phyloP scores from a whole-genome alignment of 1,140 invertebrate genomes.

The Periplaneta americana region DNA sequence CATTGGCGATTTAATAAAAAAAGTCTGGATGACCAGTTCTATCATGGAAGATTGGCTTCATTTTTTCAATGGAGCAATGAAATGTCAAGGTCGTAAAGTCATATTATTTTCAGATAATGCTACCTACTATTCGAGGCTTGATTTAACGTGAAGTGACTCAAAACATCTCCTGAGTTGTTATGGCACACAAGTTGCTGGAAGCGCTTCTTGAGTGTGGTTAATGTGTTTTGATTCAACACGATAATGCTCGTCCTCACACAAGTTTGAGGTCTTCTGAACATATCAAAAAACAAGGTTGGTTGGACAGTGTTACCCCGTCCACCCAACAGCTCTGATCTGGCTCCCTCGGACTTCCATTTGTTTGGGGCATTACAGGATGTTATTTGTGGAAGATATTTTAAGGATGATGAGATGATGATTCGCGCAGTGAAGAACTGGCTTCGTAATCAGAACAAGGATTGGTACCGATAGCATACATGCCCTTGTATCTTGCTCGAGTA shows the following conservation, averaged over 20 bases:
- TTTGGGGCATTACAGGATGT: background rate
- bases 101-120: too few relatives aligned
- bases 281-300: background rate
- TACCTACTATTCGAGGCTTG: too few relatives aligned
- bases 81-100: too few relatives aligned
- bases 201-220: background rate
- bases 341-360: background rate
- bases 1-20: too few relatives aligned
- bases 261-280: background rate
- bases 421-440: background rate
- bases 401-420: background rate
- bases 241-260: too few relatives aligned
- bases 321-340: background rate
- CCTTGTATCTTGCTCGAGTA: background rate
- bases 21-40: too few relatives aligned
- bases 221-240: too few relatives aligned
- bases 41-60: too few relatives aligned
- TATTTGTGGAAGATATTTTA: background rate
- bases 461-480: background rate
- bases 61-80: too few relatives aligned
- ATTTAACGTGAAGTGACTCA: too few relatives aligned
- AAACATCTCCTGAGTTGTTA: too few relatives aligned
- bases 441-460: background rate
- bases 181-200: too few relatives aligned
- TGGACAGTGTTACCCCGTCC: background rate